phyloP scores from a whole-genome alignment of 2,113 vertebrate species.

The Arizona elegans region DNA sequence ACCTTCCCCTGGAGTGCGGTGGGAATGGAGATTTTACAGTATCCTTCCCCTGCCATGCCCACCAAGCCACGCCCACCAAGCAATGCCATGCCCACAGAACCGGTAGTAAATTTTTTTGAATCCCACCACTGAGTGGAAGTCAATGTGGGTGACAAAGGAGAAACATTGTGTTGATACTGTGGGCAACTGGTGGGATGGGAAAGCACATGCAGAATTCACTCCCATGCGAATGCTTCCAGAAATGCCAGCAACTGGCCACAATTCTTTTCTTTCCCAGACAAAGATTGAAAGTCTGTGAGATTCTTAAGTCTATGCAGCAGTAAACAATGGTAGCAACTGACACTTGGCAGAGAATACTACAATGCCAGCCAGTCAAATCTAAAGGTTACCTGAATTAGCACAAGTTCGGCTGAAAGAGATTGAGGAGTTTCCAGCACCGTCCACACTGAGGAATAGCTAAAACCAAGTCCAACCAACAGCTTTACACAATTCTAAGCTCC shows the following conservation, averaged over 20 bases:
- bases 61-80: too few species aligned
- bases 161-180: neutral
- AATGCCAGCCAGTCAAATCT: neutral
- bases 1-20: too few species aligned
- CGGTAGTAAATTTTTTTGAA: too few species aligned
- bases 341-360: neutral
- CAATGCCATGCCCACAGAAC: too few species aligned
- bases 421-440: neutral
- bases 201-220: neutral
- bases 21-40: too few species aligned
- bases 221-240: neutral
- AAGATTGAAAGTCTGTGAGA: neutral
- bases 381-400: neutral
- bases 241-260: neutral
- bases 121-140: neutral
- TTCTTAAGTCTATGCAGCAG: neutral
- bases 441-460: neutral
- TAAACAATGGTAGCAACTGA: neutral
- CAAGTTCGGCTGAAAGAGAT: neutral
- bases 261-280: neutral
- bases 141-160: neutral
- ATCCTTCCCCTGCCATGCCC: too few species aligned
- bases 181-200: neutral
- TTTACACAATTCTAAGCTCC: neutral
- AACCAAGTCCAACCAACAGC: neutral